Percentiles rank a stretch among this genome's conserved stretches.
These are phyloP conservation scores for Sebastolobus altivelis DNA, from an alignment of 2,797 vertebrate species.

Conservation along the genomic window DNA sequence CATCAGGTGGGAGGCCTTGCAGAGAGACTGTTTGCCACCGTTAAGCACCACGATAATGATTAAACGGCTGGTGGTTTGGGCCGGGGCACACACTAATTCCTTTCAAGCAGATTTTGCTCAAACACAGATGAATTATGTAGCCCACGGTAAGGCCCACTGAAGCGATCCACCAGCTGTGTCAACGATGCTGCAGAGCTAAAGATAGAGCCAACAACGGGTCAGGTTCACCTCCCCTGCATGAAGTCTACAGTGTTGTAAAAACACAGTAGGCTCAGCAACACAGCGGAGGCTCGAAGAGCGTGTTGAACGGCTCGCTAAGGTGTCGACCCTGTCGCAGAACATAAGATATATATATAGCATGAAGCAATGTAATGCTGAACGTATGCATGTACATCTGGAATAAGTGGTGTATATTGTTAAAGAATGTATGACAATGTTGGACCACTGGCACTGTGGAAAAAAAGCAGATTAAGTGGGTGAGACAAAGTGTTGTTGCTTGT, in stretches of 20 bases:
- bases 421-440: slow-evolving; percentile 18
- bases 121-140: slow-evolving; percentile 70
- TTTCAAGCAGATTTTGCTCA: slow-evolving; percentile 56
- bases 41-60: slow-evolving; percentile 56
- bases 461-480: slow-evolving; percentile 21
- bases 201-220: slow-evolving; percentile 45
- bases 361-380: not conserved
- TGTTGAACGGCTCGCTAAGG: slow-evolving; percentile 2
- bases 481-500: not conserved
- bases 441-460: not conserved
- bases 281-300: slow-evolving; percentile 2
- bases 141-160: slow-evolving; percentile 29
- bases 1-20: slow-evolving; percentile 6
- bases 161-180: slow-evolving; percentile 46
- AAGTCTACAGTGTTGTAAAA: slow-evolving; percentile 38
- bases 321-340: slow-evolving; percentile 4
- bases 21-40: slow-evolving; percentile 36
- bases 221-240: slow-evolving; percentile 49
- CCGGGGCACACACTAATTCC: slow-evolving; percentile 39
- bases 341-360: not conserved
- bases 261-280: slow-evolving; percentile 18
- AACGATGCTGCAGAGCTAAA: slow-evolving; percentile 60
- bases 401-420: slow-evolving; percentile 12
- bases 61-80: slow-evolving; percentile 51
- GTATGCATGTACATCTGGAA: not conserved